Evolutionary conservation across 92 coral and sea anemone genomes (phyloP), one percentile per base, ranked within the genome.

Genomic region (Phenganax subtilis): DNA sequence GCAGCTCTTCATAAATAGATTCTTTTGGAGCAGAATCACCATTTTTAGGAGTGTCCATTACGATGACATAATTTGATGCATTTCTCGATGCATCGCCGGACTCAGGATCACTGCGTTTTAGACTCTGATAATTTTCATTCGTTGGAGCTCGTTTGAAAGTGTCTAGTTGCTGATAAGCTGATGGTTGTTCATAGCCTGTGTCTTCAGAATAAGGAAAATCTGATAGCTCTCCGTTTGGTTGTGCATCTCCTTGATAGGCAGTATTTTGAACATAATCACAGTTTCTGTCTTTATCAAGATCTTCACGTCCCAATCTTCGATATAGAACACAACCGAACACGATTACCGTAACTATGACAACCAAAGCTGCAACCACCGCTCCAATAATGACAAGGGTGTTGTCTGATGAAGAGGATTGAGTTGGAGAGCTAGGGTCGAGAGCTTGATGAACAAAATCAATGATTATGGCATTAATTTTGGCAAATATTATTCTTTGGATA

Each of bases 131-230:
- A 60, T 76, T 57, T 30, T 30, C 59, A 76, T 59, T 70, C 28
- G 12, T 47, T 53, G 69, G 52, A 57, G 31, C 52, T 30, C 81
- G 58, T 6, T 47, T 61, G 29, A 69, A 76, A 44, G 54, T 76
- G 56, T 57, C 70, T 15, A 76, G 81, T 47, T 76, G 69, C 58
- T 54, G 27, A 44, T 76, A 76, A 7, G 58, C 69, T 29, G 30
- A 55, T 29, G 70, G 69, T 30, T 61, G 54, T 59, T 76, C 81
- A 60, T 76, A 76, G 15, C 29, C 54, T 10, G 14, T n/a, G 0
- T 58, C 71, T 37, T 1, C 47, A 30, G 81, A 76, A 64, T 31
- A 57, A 0, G 81, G 69, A 12, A 59, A 57, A 10, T 28, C 16
- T 31, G 81, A 70, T 16, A 30, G 69, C 44, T 55, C 12, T 76